A percentile compares a stretch with the other conserved stretches of the same genome.
These are phyloP conservation scores for Tachycineta bicolor DNA, from an alignment of 2,113 vertebrate genomes.

Conservation along the genomic window DNA sequence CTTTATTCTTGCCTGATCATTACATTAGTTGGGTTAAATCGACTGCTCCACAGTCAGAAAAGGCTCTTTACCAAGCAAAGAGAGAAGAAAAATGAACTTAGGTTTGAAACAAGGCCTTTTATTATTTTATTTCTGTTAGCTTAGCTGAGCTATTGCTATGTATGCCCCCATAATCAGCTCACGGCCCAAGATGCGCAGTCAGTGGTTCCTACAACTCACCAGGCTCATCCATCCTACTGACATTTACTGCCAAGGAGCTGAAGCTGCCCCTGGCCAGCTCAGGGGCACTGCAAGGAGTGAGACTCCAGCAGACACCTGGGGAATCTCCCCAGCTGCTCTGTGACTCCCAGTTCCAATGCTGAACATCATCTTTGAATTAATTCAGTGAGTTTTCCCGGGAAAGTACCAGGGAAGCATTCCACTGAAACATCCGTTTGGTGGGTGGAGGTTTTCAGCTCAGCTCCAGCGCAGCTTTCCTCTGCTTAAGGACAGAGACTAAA, in stretches of 20 bases:
- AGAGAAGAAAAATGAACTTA: not conserved
- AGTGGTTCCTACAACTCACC: not conserved
- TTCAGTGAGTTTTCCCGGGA: not conserved
- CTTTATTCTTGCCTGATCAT: not conserved
- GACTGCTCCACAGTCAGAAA: not conserved
- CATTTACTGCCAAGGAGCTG: accelerated
- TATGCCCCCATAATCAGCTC: not conserved
- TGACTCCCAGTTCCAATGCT: not conserved
- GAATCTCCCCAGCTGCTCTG: not conserved
- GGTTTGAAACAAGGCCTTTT: not conserved
- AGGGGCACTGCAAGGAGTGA: not conserved
- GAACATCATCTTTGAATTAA: not conserved
- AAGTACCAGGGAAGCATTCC: not conserved
- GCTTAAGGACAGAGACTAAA: not conserved
- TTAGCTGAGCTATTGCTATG: accelerated
- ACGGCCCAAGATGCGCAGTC: not conserved
- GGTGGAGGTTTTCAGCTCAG: not conserved
- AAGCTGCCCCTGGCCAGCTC: not conserved
- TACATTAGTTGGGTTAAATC: not conserved
- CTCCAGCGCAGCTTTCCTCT: not conserved
- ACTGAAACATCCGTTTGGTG: not conserved
- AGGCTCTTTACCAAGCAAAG: not conserved
- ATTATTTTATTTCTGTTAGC: not conserved
- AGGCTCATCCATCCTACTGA: not conserved
- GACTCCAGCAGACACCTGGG: not conserved